phyloP scores from a whole-genome alignment of 2,113 vertebrate species.

The Sorex araneus region DNA sequence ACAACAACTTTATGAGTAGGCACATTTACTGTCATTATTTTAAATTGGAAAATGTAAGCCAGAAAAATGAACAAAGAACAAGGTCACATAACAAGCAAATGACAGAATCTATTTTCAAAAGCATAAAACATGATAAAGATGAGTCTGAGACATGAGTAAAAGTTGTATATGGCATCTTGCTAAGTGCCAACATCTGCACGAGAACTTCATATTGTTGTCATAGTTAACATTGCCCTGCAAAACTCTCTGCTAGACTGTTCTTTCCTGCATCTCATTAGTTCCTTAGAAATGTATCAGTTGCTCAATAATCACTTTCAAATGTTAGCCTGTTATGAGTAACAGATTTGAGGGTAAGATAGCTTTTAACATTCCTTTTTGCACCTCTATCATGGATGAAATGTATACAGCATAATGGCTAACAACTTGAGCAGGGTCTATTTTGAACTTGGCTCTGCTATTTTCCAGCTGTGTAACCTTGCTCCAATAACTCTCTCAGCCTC shows the following conservation, averaged over 20 bases:
- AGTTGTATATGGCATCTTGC: neutral
- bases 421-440: neutral
- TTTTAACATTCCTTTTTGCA: neutral
- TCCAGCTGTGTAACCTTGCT: neutral
- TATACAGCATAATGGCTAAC: neutral
- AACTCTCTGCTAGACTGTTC: neutral
- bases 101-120: slow-evolving; percentile 26
- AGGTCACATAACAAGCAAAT: neutral
- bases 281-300: slow-evolving; percentile 9
- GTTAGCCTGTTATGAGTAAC: neutral
- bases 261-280: neutral
- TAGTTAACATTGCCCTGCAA: slow-evolving; percentile 23
- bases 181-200: neutral
- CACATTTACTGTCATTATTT: neutral
- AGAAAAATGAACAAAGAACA: slow-evolving; percentile 32
- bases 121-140: neutral
- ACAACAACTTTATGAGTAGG: neutral
- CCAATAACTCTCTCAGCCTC: neutral
- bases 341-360: slow-evolving; percentile 29
- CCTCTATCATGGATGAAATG: neutral
- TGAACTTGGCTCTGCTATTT: neutral
- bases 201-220: neutral
- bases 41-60: neutral
- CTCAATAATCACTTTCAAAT: slow-evolving; percentile 23
- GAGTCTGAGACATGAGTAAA: neutral